Conservation (phyloP, 2,888 invertebrate genomes). For the Eupithecia abbreviata region DNA sequence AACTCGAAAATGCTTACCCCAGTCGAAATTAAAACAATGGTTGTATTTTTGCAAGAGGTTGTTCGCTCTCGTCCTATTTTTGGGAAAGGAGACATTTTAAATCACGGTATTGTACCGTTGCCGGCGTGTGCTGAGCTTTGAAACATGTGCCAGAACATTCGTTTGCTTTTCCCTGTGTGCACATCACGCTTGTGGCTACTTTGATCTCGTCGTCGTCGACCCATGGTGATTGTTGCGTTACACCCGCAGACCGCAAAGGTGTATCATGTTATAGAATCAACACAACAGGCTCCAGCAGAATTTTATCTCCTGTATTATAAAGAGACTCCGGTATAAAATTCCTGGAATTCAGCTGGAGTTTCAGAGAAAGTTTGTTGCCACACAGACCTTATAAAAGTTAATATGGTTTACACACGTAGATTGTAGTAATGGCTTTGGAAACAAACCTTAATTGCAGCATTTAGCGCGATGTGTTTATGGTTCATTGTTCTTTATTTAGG, state of each 20-base stretch:
- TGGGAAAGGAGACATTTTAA: slow-evolving; percentile 68
- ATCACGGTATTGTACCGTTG: slow-evolving; percentile 71
- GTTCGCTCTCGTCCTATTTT: slow-evolving; percentile 67
- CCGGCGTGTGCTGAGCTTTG: slow-evolving; percentile 45
- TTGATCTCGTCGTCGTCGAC: slow-evolving; percentile 36
- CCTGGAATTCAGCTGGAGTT: not conserved
- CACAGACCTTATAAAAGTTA: slow-evolving; percentile 15
- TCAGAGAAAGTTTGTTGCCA: slow-evolving; percentile 14
- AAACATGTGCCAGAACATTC: slow-evolving; percentile 50
- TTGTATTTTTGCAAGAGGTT: slow-evolving; percentile 51
- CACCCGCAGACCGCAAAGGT: slow-evolving; percentile 28
- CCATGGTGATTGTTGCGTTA: slow-evolving; percentile 28
- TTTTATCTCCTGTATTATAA: not conserved
- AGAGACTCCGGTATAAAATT: not conserved
- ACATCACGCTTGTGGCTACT: slow-evolving; percentile 37
- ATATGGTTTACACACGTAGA: slow-evolving; percentile 28
- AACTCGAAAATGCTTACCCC: slow-evolving; percentile 44
- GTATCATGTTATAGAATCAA: slow-evolving; percentile 19
- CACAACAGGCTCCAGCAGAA: not conserved
- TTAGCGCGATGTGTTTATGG: slow-evolving; percentile 49
- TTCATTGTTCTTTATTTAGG: slow-evolving; percentile 59
- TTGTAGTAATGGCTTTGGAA: slow-evolving; percentile 40
- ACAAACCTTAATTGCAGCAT: slow-evolving; percentile 48
- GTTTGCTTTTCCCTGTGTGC: slow-evolving; percentile 41
- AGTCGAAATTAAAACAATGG: slow-evolving; percentile 49